phyloP scores from a whole-genome alignment of 1,140 invertebrate species.

The Tetraneura akinire region DNA sequence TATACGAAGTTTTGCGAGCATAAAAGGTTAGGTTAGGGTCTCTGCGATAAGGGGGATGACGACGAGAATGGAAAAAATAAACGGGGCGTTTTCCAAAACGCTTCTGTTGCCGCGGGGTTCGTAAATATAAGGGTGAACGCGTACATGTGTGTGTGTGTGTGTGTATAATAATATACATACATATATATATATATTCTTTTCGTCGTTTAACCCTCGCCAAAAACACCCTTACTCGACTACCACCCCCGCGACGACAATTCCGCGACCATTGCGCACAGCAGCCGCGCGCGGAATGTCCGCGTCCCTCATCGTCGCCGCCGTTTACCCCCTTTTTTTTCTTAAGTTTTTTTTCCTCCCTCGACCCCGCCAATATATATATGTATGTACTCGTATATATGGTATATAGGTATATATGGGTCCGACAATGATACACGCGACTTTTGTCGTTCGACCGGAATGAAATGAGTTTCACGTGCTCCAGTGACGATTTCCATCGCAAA shows the following conservation, averaged over 20 bases:
- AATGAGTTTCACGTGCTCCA: slow-evolving; percentile 25
- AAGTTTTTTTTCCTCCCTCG: background rate
- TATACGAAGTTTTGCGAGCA: background rate
- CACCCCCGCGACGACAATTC: background rate
- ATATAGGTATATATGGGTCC: too few species aligned
- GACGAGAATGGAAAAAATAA: background rate
- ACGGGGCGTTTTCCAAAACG: slow-evolving; percentile 9
- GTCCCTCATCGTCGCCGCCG: background rate
- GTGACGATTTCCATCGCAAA: background rate
- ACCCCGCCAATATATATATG: background rate
- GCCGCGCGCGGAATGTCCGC: too few species aligned
- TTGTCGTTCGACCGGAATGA: slow-evolving; percentile 25
- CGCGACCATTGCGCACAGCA: background rate
- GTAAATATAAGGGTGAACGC: too few species aligned
- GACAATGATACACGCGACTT: slow-evolving; percentile 12
- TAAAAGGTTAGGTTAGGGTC: background rate
- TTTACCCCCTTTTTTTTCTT: background rate
- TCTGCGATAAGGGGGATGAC: background rate
- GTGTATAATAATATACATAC: too few species aligned
- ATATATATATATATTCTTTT: background rate
- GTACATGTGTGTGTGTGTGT: too few species aligned
- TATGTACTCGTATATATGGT: too few species aligned
- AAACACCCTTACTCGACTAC: background rate
- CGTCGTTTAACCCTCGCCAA: background rate
- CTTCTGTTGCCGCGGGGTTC: too few species aligned